A percentile compares a stretch with the other conserved stretches of the same genome.
These are phyloP conservation scores for Drosophila fuyamai DNA, from an alignment of 1,140 invertebrate genomes.

Conservation along the genomic window DNA sequence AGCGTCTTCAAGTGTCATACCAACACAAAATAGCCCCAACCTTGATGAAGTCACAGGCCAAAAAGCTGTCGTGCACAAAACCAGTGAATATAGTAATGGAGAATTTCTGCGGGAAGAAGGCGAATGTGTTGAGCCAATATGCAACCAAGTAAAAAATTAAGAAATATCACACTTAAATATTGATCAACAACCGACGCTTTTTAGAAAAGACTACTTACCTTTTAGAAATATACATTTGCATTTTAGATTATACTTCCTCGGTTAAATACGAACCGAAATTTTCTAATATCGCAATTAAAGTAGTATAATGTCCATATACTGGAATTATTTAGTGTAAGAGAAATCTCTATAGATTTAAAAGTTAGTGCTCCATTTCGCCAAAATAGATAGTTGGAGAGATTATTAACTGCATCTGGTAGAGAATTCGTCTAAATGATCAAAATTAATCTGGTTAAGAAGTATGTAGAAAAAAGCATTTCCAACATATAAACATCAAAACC, in stretches of 20 bases:
- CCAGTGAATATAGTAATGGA: slow-evolving; percentile 22
- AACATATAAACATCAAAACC: no score
- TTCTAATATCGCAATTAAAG: not conserved
- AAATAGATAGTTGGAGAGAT: no score
- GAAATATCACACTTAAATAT: not conserved
- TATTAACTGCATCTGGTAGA: no score
- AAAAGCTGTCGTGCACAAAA: slow-evolving; percentile 33
- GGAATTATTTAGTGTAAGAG: not conserved
- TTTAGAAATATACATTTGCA: slow-evolving; percentile 3
- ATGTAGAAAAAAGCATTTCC: no score
- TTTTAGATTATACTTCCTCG: not conserved
- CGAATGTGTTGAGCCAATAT: slow-evolving; percentile 25
- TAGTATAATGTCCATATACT: not conserved
- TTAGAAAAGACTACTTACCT: not conserved
- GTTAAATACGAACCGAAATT: not conserved
- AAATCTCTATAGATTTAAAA: not conserved
- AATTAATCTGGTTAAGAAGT: no score
- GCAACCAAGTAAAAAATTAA: slow-evolving; percentile 14
- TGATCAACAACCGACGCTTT: not conserved
- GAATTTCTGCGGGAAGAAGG: slow-evolving; percentile 18
- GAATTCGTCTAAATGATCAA: no score
- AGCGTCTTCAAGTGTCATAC: slow-evolving; percentile 25
- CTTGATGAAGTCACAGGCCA: slow-evolving; percentile 21
- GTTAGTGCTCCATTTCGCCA: not conserved
- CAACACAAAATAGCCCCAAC: slow-evolving; percentile 31